Evolutionary conservation across 1,140 invertebrate species (phyloP), one percentile per base, ranked within the genome.

Genomic region (Leptinotarsa texana): DNA sequence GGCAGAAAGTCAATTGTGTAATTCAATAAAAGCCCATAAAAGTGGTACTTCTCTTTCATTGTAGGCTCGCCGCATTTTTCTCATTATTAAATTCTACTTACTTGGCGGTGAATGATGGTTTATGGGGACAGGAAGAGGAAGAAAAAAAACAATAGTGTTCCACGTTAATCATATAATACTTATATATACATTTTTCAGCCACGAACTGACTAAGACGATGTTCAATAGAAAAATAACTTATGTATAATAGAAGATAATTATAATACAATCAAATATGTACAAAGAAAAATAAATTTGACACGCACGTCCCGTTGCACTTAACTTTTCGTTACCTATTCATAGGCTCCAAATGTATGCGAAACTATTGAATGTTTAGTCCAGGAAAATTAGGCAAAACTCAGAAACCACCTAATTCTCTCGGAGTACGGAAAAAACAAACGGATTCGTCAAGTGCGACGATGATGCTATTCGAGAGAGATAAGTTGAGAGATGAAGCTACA

Each of bases 191-290:
- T 83, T 83, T 73, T 70, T 57, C 80, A 83, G 82, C 80, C 81
- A 81, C 81, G 79, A 77, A 77, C 78, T 80, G 82, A 83, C 79
- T 82, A 81, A 82, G 81, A 83, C 79, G 78, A 82, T 80, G 79
- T 80, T 78, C 82, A 84, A 83, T 84, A 84, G 80, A 84, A 84
- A 84, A 84, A 84, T 84, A 84, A 84, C 83, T 84, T 84, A 57
- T 57, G 81, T 82, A 82, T 82, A 79, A 83, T 82, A 81, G 82
- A 82, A 81, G 82, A 82, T 82, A 83, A 84, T 81, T 83, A 84
- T 83, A 82, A 83, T 83, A 83, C 82, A 84, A 81, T 78, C 78
- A 83, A 83, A 75, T 84, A 84, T 84, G 77, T 84, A 84, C 83
- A 84, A 80, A 77, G 71, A 82, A 83, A 83, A 68, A 42, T 68